Evolutionary conservation across 2,113 vertebrate species (phyloP), one percentile per base, ranked within the genome.

Genomic region (Vireo altiloquus): DNA sequence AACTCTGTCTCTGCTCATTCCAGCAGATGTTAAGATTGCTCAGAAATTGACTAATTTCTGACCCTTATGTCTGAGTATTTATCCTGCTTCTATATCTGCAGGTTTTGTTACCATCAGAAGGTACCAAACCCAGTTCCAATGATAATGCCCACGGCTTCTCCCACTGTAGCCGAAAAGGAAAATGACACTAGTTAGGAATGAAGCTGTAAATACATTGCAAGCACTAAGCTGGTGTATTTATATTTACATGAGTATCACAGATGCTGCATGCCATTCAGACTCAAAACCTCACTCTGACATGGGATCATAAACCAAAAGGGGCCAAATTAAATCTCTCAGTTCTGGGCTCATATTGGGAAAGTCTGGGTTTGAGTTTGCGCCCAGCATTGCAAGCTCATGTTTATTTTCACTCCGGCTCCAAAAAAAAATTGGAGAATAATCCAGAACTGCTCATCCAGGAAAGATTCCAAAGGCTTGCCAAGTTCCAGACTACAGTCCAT

Each of bases 401-500:
- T 78, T 94, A 76, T 81, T 92, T 83, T 82, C 65, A 82, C 35
- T 89, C 69, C 74, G 72, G 39, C 28, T 92, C n/a, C 71, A 52
- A 71, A 61, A 91, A 87, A 82, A 50, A 65, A 27, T 4, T 25
- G 35, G 78, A 80, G 21, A 89, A 92, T 90, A 94, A 88, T 82
- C 66, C 84, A 91, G 66, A 92, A 76, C 50, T 65, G 54, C 35
- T 76, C 80, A 82, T 92, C 81, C 74, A 95, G 77, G 82, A 95
- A 90, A 70, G 65, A 94, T 61, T 87, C 37, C 66, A 90, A 87
- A 80, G 66, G 21, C 40, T 74, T 94, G 95, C 80, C 72, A 87
- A 92, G 1, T 71, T 94, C 52, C 69, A 89, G 35, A 94, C 72
- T 82, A 87, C 39, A 81, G 72, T 40, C 60, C 63, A 64, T 44